Conservation (phyloP, 2,797 vertebrate species). For the Hybognathus amarus region DNA sequence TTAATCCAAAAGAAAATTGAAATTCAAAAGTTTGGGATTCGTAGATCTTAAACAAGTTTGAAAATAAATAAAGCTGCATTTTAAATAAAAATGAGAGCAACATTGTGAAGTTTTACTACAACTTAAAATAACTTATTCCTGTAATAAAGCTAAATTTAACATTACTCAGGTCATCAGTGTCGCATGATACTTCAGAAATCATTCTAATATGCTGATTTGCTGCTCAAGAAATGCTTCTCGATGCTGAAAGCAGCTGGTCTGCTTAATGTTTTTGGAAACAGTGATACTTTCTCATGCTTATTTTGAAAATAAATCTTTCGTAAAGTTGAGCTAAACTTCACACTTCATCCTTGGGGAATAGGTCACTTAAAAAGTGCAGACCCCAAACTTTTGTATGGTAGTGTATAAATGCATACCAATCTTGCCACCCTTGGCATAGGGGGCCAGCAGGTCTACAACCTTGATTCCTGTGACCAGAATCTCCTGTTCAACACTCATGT, state of each 20-base stretch:
- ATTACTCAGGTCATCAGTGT: too few species aligned
- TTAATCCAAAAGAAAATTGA: too few species aligned
- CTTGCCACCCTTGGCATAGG: slow-evolving; percentile 97
- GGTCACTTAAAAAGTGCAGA: too few species aligned
- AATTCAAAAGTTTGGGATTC: neutral
- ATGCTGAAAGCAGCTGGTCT: neutral
- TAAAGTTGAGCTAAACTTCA: too few species aligned
- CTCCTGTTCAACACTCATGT: slow-evolving; percentile 99
- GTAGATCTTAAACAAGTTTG: neutral
- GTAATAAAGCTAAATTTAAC: neutral
- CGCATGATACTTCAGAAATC: neutral
- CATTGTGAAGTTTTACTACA: neutral
- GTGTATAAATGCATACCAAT: slow-evolving; percentile 80
- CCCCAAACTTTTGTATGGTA: neutral
- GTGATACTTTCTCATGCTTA: too few species aligned
- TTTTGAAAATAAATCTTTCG: too few species aligned
- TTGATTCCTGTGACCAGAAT: slow-evolving; percentile 98
- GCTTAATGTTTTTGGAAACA: neutral
- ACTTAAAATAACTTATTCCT: neutral
- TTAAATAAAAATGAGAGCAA: neutral
- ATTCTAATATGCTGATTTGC: neutral
- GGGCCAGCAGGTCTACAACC: slow-evolving; percentile 94
- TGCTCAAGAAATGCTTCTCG: neutral
- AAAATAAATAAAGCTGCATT: neutral
- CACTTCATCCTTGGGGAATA: too few species aligned